Percentiles rank a stretch among this genome's conserved stretches.
Conservation (phyloP, 2,888 invertebrate species). For the Magallana nippona region DNA sequence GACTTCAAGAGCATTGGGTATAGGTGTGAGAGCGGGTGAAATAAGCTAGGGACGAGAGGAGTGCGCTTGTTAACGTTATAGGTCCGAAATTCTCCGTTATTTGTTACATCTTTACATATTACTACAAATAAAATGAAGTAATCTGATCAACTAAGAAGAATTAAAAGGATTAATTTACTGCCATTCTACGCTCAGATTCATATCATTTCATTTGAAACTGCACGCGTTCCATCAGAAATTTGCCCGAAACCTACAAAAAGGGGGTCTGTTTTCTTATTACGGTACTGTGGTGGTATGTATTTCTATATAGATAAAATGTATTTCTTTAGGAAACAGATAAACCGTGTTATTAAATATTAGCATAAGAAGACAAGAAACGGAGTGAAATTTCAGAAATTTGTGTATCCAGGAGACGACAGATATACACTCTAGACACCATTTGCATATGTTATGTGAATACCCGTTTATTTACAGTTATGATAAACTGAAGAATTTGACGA, state of each 20-base stretch:
- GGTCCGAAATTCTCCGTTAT: neutral
- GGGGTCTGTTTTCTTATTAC: conserved; percentile 15
- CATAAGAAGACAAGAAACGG: neutral
- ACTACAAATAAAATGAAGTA: conserved; percentile 9
- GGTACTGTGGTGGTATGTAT: neutral
- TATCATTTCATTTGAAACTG: conserved; percentile 18
- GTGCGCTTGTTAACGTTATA: conserved; percentile 9
- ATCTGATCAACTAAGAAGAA: conserved; percentile 6
- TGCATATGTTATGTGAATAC: conserved; percentile 8
- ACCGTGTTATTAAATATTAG: conserved; percentile 5
- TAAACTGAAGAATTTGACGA: neutral
- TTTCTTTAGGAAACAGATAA: neutral
- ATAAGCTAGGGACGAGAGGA: neutral
- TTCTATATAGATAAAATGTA: conserved; percentile 17
- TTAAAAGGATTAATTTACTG: conserved; percentile 6
- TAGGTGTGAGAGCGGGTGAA: too few relatives aligned
- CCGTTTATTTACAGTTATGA: conserved; percentile 17
- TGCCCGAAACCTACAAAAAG: neutral
- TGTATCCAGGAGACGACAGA: neutral
- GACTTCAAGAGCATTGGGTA: conserved; percentile 1
- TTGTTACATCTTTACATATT: conserved; percentile 12
- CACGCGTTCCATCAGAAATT: conserved; percentile 17
- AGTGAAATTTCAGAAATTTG: conserved; percentile 14
- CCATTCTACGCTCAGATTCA: neutral
- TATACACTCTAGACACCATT: neutral